Evolutionary conservation across 2,113 vertebrate genomes (phyloP), one percentile per base, ranked within the genome.

Genomic region (Chaenocephalus aceratus): DNA sequence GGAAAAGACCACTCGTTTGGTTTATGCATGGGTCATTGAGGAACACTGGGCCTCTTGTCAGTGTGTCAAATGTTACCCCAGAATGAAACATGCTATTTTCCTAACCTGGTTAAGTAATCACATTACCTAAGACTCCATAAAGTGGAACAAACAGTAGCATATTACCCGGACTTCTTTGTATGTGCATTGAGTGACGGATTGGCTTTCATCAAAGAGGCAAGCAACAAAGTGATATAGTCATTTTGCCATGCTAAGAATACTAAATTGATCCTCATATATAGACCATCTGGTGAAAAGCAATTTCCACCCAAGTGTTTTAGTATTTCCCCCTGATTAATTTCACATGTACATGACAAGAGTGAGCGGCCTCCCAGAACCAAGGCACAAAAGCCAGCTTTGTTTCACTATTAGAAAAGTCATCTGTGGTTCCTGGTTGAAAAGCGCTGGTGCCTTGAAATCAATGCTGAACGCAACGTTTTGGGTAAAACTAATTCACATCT

Each of bases 251-350:
- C 88, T 91, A 90, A 86, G 89, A 92, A 91, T 91, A 91, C 91
- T 90, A 93, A 93, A 94, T 95, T 88, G 91, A 94, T 95, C 92
- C 93, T 95, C 94, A 94, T 93, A 94, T 94, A 93, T 78, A 79
- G 88, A 95, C 93, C 94, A 96, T 95, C 94, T 96, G 95, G 94
- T 92, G 92, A 94, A 94, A 95, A 94, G 94, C 92, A 94, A 95
- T 96, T 95, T 96, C 93, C 95, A 95, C 92, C 91, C 91, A 89
- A 96, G 94, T 94, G 94, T 95, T 96, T 95, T 95, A 95, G 94
- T 95, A 94, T 95, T 95, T 96, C 95, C 94, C 95, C 93, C 89
- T 96, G 95, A 95, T 96, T 95, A 95, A 96, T 95, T 95, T 95
- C 94, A 95, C 92, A 94, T 96, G 95, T 94, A 95, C 91, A 93